Conservation (phyloP, 2,888 invertebrate genomes). For the Oxycera nigricornis region DNA sequence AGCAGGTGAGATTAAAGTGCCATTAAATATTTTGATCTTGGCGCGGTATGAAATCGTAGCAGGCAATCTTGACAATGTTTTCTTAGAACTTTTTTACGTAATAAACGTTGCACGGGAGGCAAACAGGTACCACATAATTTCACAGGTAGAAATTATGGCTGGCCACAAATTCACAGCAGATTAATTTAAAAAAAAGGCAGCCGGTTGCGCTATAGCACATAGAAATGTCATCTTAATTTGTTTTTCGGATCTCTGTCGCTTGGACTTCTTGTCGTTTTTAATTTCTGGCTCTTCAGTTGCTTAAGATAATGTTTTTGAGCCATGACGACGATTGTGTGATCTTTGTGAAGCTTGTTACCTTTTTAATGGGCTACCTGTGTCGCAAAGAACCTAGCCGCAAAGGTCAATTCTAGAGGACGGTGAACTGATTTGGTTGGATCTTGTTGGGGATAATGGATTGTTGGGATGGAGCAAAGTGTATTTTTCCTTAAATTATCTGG, state of each 20-base stretch:
- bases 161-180: neutral
- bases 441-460: no score
- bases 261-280: neutral
- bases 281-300: neutral
- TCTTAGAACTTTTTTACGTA: slow-evolving; percentile 15
- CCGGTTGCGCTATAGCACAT: neutral
- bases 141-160: neutral
- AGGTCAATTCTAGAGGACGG: slow-evolving; percentile 4
- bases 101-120: neutral
- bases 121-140: slow-evolving; percentile 7
- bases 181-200: neutral
- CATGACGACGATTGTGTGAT: neutral
- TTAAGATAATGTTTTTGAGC: slow-evolving; percentile 1
- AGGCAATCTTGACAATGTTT: neutral
- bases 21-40: slow-evolving; percentile 30
- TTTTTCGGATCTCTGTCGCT: neutral
- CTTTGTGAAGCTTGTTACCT: slow-evolving; percentile 37
- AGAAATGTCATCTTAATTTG: slow-evolving; percentile 24
- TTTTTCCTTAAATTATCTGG: no score
- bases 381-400: neutral
- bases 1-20: slow-evolving; percentile 31
- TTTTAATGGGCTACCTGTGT: neutral
- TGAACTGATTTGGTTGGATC: no score
- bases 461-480: no score
- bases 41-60: neutral